Base-by-base conservation (phyloP, 2,113 vertebrate species). In the Puma concolor region DNA sequence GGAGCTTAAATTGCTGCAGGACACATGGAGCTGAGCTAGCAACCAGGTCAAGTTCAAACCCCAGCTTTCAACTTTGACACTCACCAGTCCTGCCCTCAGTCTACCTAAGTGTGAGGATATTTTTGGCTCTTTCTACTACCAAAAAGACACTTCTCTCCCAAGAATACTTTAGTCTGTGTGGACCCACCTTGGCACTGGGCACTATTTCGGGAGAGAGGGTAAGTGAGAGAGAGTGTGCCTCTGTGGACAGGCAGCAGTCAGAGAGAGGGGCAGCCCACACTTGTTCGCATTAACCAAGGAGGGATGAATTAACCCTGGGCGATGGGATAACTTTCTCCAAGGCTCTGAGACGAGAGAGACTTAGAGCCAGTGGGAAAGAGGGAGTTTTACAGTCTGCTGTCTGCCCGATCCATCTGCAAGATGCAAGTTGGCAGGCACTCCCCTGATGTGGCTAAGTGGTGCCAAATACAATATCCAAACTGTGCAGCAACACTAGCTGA, bases 391-490 rank as follows among this genome's bases (percentile, higher is more conserved):
- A 41, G 23, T 33, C 7, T 44, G 72, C 31, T 63, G 25, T 76
- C 60, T 36, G 48, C 44, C 12, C 0, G 1, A 31, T 50, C 83
- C 38, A 44, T 72, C 69, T 81, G n/a, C 71, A 90, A 89, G 92
- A 48, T 10, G n/a, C 74, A 92, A 96, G 21, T 57, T 74, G 66
- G 66, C 92, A 92, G 76, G 38, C 71, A 54, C 69, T 74, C 16
- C 50, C 36, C 7, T 13, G 23, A 50, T 89, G 64, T 44, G 52
- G 31, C 25, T 54, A 33, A 82, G 19, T 4, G 29, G 44, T 60
- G 33, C 77, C 95, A 91, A 95, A 81, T 27, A 52, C 25, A 95
- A 74, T 50, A 93, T 57, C 50, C 86, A 91, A 91, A 57, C 52
- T 52, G 54, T 7, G 1, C 41, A 90, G 72, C 90, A 23, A 38